Conservation (phyloP, 2,888 invertebrate species). For the Laothoe populi region DNA sequence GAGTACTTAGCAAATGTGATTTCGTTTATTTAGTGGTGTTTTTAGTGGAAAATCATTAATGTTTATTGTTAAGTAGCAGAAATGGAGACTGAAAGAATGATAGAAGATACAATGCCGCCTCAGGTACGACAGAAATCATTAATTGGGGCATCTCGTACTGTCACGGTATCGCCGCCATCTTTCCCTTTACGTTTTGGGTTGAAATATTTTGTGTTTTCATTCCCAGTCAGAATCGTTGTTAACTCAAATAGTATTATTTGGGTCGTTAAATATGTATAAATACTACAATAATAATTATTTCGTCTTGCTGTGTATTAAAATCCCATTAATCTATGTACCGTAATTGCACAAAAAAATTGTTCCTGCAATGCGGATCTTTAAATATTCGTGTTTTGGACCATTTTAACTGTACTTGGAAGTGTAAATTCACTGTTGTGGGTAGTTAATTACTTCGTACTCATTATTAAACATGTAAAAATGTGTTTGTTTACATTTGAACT, state of each 20-base stretch:
- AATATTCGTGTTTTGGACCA: constrained; percentile 30
- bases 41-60: constrained; percentile 75
- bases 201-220: constrained; percentile 61
- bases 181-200: constrained; percentile 63
- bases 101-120: constrained; percentile 88
- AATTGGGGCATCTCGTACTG: constrained; percentile 74
- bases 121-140: constrained; percentile 67
- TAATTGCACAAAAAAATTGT: constrained; percentile 25
- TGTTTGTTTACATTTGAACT: constrained; percentile 20
- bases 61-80: constrained; percentile 88
- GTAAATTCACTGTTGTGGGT: neutral
- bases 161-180: constrained; percentile 80
- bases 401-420: constrained; percentile 25
- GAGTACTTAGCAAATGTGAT: constrained; percentile 72
- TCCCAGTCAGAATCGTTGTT: constrained; percentile 38
- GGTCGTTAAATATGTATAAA: neutral
- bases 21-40: constrained; percentile 70
- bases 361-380: constrained; percentile 65
- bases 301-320: neutral
- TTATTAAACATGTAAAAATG: constrained; percentile 23
- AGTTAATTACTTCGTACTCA: neutral
- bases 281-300: neutral
- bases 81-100: constrained; percentile 96
- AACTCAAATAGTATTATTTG: constrained; percentile 25
- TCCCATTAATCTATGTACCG: neutral